phyloP scores from a whole-genome alignment of 2,888 invertebrate species.

The Colletes collaris region DNA sequence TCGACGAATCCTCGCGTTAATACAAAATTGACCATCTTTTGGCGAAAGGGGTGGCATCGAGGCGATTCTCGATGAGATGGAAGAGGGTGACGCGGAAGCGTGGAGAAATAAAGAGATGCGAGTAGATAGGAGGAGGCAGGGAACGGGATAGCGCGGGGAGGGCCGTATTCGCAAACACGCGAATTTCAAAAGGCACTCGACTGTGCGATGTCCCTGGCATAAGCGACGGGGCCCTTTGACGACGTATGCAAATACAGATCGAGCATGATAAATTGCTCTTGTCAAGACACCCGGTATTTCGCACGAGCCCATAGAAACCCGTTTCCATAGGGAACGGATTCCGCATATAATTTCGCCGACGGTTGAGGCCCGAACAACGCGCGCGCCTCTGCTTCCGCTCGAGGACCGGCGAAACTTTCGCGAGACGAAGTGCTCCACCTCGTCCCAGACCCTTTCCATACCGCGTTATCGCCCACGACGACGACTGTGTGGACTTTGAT shows the following conservation, averaged over 20 bases:
- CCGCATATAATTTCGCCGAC: constrained; percentile 78
- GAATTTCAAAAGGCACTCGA: constrained; percentile 83
- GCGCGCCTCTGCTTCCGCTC: constrained; percentile 39
- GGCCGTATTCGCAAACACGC: constrained; percentile 82
- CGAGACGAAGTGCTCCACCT: constrained; percentile 18
- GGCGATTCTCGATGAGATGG: constrained; percentile 21
- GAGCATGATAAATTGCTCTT: constrained; percentile 83
- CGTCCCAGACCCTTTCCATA: neutral
- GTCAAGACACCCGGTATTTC: constrained; percentile 82
- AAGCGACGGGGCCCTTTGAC: constrained; percentile 80
- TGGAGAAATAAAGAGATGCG: constrained; percentile 54
- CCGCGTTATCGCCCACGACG: constrained; percentile 27
- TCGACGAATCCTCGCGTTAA: no score
- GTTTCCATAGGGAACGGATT: constrained; percentile 77
- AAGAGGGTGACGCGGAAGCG: constrained; percentile 37
- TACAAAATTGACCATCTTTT: constrained; percentile 3
- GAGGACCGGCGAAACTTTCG: constrained; percentile 56
- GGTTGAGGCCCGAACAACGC: constrained; percentile 68
- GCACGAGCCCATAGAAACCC: constrained; percentile 81
- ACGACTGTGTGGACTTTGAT: constrained; percentile 49
- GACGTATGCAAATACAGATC: constrained; percentile 83
- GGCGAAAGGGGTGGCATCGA: constrained; percentile 28
- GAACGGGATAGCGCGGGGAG: constrained; percentile 50
- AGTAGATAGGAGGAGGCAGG: constrained; percentile 36
- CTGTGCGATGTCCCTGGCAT: constrained; percentile 81